Evolutionary conservation across 2,113 vertebrate species (phyloP).

Genomic region (Collichthys lucidus): DNA sequence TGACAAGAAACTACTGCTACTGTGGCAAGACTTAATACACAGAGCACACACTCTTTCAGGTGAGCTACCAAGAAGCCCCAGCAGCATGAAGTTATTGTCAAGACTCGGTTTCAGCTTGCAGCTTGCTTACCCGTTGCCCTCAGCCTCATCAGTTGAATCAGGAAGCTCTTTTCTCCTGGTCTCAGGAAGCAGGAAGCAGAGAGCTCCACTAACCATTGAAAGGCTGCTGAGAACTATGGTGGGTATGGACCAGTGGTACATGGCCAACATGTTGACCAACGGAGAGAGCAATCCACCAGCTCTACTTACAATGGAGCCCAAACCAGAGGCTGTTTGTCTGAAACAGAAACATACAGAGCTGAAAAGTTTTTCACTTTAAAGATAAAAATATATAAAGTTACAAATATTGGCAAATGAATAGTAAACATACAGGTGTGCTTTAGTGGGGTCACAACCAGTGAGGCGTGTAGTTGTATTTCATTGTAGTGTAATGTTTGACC

Average conservation of each 20-base stretch:
- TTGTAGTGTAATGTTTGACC: conserved; percentile 1
- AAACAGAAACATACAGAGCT: neutral
- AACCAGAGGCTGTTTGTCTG: conserved; percentile 84
- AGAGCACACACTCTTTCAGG: too few relatives aligned
- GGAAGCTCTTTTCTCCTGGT: conserved; percentile 74
- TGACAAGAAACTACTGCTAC: too few relatives aligned
- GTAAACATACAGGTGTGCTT: neutral
- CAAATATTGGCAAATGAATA: neutral
- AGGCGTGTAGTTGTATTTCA: neutral
- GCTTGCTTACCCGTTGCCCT: conserved; percentile 45
- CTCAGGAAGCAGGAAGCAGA: conserved; percentile 84
- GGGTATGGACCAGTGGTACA: conserved; percentile 73
- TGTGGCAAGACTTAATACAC: too few relatives aligned
- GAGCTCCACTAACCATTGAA: conserved; percentile 57
- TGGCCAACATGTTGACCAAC: conserved; percentile 74
- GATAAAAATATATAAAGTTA: too few relatives aligned
- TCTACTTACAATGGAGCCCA: conserved; percentile 72
- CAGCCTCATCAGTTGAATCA: conserved; percentile 72
- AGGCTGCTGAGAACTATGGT: conserved; percentile 77
- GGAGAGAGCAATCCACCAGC: conserved; percentile 78
- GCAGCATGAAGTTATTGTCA: neutral
- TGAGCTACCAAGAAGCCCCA: too few relatives aligned
- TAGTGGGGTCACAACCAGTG: neutral
- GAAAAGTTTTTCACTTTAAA: neutral
- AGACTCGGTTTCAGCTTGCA: neutral